These are phyloP conservation scores for Pangasius mekongensis DNA, from an alignment of 2,797 vertebrate species.

Conservation along the genomic window DNA sequence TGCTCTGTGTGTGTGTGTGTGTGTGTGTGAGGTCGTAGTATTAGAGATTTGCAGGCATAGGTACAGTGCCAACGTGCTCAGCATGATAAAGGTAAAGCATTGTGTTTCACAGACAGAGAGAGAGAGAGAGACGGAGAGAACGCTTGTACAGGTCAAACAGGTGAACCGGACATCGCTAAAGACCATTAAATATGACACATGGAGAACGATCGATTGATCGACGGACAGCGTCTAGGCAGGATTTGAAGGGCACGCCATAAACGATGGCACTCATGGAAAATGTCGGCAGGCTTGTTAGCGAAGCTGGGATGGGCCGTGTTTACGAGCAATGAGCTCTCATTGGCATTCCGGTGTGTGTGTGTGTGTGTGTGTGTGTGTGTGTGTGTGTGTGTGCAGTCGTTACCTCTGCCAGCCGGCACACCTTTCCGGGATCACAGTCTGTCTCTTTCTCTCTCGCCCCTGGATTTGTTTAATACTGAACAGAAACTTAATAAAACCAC, in stretches of 20 bases:
- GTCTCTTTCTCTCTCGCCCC: not conserved
- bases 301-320: constrained; percentile 64
- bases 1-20: constrained; percentile 9
- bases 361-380: no score
- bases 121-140: not conserved
- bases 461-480: not conserved
- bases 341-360: constrained; percentile 66
- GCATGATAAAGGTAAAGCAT: constrained; percentile 41
- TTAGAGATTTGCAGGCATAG: constrained; percentile 47
- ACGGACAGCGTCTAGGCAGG: constrained; percentile 6
- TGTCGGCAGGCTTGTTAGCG: constrained; percentile 73
- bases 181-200: constrained; percentile 45
- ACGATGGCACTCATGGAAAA: constrained; percentile 72
- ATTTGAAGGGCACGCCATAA: constrained; percentile 49
- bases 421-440: not conserved
- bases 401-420: constrained; percentile 65
- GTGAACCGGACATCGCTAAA: constrained; percentile 21
- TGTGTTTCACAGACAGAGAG: not conserved
- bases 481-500: constrained; percentile 25
- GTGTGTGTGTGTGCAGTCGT: constrained; percentile 45
- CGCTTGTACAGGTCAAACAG: constrained; percentile 2
- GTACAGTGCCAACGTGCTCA: constrained; percentile 42
- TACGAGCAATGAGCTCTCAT: constrained; percentile 71
- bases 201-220: constrained; percentile 23
- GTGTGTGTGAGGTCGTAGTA: constrained; percentile 18